Base-by-base conservation (phyloP, 2,797 vertebrate species). In the Benthosema pterotum region DNA sequence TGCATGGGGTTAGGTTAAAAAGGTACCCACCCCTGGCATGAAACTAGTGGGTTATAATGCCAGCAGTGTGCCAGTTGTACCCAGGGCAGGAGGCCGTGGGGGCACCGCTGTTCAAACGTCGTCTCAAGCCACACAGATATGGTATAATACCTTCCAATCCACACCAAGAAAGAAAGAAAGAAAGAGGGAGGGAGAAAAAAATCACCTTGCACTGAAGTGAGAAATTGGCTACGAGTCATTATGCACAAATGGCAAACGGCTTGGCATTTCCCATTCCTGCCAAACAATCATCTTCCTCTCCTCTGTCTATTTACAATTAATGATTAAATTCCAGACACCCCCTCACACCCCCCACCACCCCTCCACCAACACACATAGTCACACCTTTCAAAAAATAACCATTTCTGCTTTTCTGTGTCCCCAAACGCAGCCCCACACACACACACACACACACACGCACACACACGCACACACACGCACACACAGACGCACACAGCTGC, bases 271-370 rank as follows among this genome's bases (percentile, higher is more conserved):
- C 86, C 78, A 75, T 73, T 84, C 69, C 81, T 77, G 83, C 83
- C 83, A 86, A 87, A 88, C 88, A 87, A 87, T 90, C 86, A 86
- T 87, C 79, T 83, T 86, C 82, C 70, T 83, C 78, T 86, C 75
- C 72, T 91, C 83, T 89, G 88, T 89, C 85, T 91, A 89, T 90
- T 91, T 90, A 85, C 89, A 90, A 89, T 90, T 87, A 89, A 91
- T 90, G 88, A 90, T 90, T 89, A 86, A 90, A 90, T 90, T 89
- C 87, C 74, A 25, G 83, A 75, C 64, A 71, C 68, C 75, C 83
- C 73, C 16, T n/a, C 0, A 51, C 25, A 42, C 42, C 78, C 81
- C 52, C 28, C 1, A 5, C 5, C 28, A 32, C 28, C 5, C 28
- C 16, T n/a, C 51, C 25, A 49, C 42, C 81, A 57, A 85, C 87